Evolutionary conservation across 2,113 vertebrate genomes (phyloP).

Genomic region (Passer montanus): DNA sequence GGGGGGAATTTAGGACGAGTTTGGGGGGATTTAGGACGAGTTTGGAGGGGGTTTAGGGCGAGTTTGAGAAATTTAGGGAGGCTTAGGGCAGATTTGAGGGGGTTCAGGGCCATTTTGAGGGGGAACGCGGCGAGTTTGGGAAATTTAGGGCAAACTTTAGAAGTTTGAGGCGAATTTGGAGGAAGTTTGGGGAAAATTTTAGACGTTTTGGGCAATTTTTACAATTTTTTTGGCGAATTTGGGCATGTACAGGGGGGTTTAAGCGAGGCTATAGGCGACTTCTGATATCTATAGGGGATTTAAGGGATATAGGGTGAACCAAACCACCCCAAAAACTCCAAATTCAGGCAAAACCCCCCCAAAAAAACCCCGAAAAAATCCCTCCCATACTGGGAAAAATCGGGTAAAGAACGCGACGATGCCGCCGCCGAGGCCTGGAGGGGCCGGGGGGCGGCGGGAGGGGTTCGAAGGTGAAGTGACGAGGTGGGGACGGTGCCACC

Average conservation of each 20-base stretch:
- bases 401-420: neutral
- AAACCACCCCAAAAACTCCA: neutral
- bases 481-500: neutral
- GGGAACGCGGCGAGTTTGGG: too few relatives aligned
- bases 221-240: neutral
- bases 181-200: neutral
- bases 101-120: neutral
- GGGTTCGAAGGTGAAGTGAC: neutral
- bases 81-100: neutral
- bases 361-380: neutral
- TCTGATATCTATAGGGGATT: neutral
- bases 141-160: neutral
- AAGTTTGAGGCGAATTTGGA: too few relatives aligned
- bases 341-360: neutral
- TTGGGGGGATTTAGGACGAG: too few relatives aligned
- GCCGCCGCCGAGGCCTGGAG: neutral
- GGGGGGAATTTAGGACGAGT: too few relatives aligned
- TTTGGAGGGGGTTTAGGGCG: too few relatives aligned
- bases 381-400: too few relatives aligned
- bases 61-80: too few relatives aligned
- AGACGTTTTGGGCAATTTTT: too few relatives aligned
- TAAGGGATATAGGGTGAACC: neutral
- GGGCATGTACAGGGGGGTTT: neutral
- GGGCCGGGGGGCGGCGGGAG: neutral
- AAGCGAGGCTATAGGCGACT: neutral